phyloP scores from a whole-genome alignment of 1,140 invertebrate genomes.

The Sitodiplosis mosellana region DNA sequence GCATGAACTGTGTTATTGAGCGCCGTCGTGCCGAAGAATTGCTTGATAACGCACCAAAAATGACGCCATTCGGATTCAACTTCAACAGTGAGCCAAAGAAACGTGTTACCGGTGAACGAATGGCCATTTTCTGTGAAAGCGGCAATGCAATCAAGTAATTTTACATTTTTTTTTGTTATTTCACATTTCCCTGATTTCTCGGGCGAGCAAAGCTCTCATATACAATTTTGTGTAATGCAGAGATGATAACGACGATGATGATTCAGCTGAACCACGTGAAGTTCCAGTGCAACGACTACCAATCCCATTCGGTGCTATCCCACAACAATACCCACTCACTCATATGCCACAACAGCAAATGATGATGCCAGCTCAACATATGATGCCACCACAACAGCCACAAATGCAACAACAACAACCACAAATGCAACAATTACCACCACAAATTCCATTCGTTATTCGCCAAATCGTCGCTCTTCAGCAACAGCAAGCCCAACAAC shows the following conservation, averaged over 20 bases:
- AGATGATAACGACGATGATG: slow-evolving; percentile 6
- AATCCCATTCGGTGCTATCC: slow-evolving; percentile 22
- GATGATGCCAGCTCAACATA: neutral
- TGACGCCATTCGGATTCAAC: slow-evolving; percentile 47
- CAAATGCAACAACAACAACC: slow-evolving; percentile 5
- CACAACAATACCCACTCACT: slow-evolving; percentile 21
- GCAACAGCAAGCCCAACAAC: too few relatives aligned
- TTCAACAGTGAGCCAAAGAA: slow-evolving; percentile 51
- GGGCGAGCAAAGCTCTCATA: too few relatives aligned
- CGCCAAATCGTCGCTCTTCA: too few relatives aligned
- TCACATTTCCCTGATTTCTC: too few relatives aligned
- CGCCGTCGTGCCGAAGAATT: slow-evolving; percentile 63
- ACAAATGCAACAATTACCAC: slow-evolving; percentile 24
- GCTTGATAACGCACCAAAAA: slow-evolving; percentile 55
- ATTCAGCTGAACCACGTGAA: slow-evolving; percentile 14
- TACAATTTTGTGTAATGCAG: slow-evolving; percentile 13
- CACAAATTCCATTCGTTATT: slow-evolving; percentile 7
- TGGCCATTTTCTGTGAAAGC: slow-evolving; percentile 71
- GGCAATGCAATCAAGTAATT: slow-evolving; percentile 44
- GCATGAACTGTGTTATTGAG: slow-evolving; percentile 78
- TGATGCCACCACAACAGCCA: neutral
- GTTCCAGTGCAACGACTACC: slow-evolving; percentile 22
- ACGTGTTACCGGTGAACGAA: slow-evolving; percentile 59
- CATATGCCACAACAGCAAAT: slow-evolving; percentile 19
- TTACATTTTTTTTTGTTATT: too few relatives aligned